Evolutionary conservation across 2,888 invertebrate species (phyloP).

Genomic region (Alloscopus bannaensis): DNA sequence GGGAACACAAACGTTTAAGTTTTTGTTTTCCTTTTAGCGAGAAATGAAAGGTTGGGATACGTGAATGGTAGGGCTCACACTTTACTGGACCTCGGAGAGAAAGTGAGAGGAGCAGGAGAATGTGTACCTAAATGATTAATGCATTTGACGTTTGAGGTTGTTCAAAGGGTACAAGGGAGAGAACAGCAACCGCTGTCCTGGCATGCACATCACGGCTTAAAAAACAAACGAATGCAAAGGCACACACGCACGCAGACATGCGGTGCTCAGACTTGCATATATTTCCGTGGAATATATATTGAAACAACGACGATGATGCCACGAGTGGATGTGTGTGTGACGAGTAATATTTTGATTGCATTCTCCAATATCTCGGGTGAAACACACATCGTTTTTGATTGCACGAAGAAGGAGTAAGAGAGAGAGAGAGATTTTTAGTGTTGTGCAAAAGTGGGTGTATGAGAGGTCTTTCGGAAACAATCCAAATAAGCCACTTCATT

Average conservation of each 20-base stretch:
- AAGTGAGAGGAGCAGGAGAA: not conserved
- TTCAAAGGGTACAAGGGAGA: constrained; percentile 11
- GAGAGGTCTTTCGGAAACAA: constrained; percentile 24
- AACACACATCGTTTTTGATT: not conserved
- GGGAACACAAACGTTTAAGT: too few species aligned
- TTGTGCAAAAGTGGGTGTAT: constrained; percentile 10
- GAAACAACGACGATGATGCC: constrained; percentile 3
- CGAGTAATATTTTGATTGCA: constrained; percentile 58
- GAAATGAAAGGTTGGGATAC: not conserved
- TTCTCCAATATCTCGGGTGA: too few species aligned
- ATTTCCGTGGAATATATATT: not conserved
- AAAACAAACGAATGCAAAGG: not conserved
- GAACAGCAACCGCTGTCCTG: constrained; percentile 4
- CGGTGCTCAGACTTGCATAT: not conserved
- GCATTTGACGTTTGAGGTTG: constrained; percentile 58
- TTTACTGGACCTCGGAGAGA: not conserved
- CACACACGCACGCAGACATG: not conserved
- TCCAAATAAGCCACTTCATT: constrained; percentile 48
- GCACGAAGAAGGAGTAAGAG: not conserved
- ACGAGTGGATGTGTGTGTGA: constrained; percentile 13
- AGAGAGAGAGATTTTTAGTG: constrained; percentile 18
- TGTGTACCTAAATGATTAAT: constrained; percentile 43
- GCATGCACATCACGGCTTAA: constrained; percentile 32
- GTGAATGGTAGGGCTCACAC: not conserved
- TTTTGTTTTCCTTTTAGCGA: too few species aligned